Evolutionary conservation across 2,888 invertebrate genomes (phyloP), one percentile per base, ranked within the genome.

Genomic region (Apantesis nais): DNA sequence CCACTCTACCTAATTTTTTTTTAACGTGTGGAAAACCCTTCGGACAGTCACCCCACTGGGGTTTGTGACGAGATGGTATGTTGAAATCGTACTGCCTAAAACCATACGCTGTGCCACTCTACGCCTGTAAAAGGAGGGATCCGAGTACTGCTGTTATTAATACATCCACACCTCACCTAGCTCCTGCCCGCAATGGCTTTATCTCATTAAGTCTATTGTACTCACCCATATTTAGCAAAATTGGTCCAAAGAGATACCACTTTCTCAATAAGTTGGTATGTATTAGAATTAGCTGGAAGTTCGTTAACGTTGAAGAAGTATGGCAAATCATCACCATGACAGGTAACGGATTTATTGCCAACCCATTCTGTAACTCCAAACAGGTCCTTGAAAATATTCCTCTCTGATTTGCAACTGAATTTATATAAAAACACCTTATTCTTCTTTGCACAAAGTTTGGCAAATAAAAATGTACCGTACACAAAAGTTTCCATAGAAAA

Each of bases 141-240:
- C n/a, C n/a, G n/a, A n/a, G n/a, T n/a, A n/a, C n/a, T n/a, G n/a
- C n/a, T n/a, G n/a, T n/a, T n/a, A n/a, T n/a, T n/a, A n/a, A n/a
- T n/a, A n/a, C n/a, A n/a, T n/a, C n/a, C n/a, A n/a, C n/a, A n/a
- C n/a, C n/a, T n/a, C n/a, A n/a, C n/a, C n/a, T n/a, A n/a, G n/a
- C n/a, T n/a, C n/a, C n/a, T n/a, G n/a, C n/a, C n/a, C n/a, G n/a
- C n/a, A n/a, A n/a, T n/a, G n/a, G 34, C 34, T 34, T 41, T 41
- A 1, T 12, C 11, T 41, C 12, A 3, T 41, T 44, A 44, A 19
- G 16, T 44, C 5, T 44, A 44, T 44, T 3, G 44, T 39, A 39
- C 83, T 81, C 75, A 88, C 87, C 86, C 86, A 67, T 76, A 77
- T 76, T 85, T 86, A 12, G 84, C 85, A 68, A 88, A 86, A 62